Base-by-base conservation (phyloP, 2,888 invertebrate species). In the Melinaea marsaeus region DNA sequence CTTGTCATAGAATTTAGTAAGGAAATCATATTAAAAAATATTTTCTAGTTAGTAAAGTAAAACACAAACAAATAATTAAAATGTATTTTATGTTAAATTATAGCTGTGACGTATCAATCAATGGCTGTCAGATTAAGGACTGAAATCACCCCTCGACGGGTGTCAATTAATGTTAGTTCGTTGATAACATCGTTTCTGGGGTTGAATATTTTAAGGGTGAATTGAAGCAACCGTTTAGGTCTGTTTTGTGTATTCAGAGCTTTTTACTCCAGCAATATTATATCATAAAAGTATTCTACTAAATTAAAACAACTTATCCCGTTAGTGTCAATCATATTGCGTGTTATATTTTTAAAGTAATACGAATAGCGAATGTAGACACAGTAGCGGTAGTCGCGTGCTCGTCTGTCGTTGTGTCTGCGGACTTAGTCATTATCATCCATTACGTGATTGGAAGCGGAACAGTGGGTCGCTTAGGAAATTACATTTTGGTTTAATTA, bases 381-480 rank as follows among this genome's bases (percentile, higher is more conserved):
- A 57, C 60, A 55, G 37, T 57, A 59, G 46, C 57, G 45, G 66
- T 59, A 63, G 62, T 71, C 64, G 69, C 68, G 68, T 72, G 70
- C 63, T 64, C 60, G 56, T 58, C 32, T 51, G 66, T 65, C 69
- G 58, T 65, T 57, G 67, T 47, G 66, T 67, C 66, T 61, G 67
- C 63, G 68, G 65, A 68, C 66, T 69, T 59, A 70, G 68, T 68
- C 61, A 68, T 67, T 66, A 58, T 63, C 47, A 61, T 32, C 56
- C 57, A 67, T 67, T 62, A 71, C 62, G 60, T 62, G 61, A 69
- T 66, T 63, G 60, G 37, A 57, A 58, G 63, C 48, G 55, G 57
- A 68, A 65, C 62, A 56, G 51, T 7, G 32, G 22, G 51, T 51
- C 51, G 32, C 32, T 42, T 42, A 7, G 9, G 9, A 42, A 42